A percentile compares a stretch with the other conserved stretches of the same genome.
phyloP scores from a whole-genome alignment of 1,140 invertebrate genomes.

The Micrasema minimum region DNA sequence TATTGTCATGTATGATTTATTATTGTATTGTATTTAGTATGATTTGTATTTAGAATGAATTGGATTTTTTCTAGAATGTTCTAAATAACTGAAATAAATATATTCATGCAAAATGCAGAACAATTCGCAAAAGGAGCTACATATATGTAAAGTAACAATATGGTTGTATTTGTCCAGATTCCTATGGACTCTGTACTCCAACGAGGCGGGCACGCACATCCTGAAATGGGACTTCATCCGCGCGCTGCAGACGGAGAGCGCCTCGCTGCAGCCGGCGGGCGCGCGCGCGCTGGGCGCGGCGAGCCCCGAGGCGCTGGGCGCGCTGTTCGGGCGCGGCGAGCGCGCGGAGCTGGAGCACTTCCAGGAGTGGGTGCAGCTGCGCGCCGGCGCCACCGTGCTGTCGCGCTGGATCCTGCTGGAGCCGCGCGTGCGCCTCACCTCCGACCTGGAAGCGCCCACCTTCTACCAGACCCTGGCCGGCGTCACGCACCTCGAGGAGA shows the following conservation, averaged over 20 bases:
- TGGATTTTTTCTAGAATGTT: too few relatives aligned
- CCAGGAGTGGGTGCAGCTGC: conserved; percentile 71
- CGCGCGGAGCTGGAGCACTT: conserved; percentile 79
- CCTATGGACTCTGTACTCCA: conserved; percentile 86
- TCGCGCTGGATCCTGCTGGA: conserved; percentile 84
- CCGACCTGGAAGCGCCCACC: conserved; percentile 87
- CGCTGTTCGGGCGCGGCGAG: conserved; percentile 68
- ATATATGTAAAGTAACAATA: conserved; percentile 49
- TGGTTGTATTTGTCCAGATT: conserved; percentile 73
- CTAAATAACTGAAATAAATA: too few relatives aligned
- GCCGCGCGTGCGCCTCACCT: conserved; percentile 75
- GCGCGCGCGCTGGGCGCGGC: conserved; percentile 53
- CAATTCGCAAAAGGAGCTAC: too few relatives aligned
- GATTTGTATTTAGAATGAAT: too few relatives aligned
- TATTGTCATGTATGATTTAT: too few relatives aligned
- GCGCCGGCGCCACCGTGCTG: conserved; percentile 81
- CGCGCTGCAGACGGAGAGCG: conserved; percentile 71
- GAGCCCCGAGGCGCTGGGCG: conserved; percentile 62
- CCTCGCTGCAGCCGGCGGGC: conserved; percentile 58
- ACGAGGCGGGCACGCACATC: conserved; percentile 80
- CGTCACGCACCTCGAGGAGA: conserved; percentile 83
- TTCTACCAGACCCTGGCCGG: conserved; percentile 92
- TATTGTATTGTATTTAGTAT: too few relatives aligned
- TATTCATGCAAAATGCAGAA: too few relatives aligned
- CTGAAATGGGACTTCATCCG: conserved; percentile 79